Base-by-base conservation (phyloP, 2,797 vertebrate genomes). In the Discoglossus pictus region DNA sequence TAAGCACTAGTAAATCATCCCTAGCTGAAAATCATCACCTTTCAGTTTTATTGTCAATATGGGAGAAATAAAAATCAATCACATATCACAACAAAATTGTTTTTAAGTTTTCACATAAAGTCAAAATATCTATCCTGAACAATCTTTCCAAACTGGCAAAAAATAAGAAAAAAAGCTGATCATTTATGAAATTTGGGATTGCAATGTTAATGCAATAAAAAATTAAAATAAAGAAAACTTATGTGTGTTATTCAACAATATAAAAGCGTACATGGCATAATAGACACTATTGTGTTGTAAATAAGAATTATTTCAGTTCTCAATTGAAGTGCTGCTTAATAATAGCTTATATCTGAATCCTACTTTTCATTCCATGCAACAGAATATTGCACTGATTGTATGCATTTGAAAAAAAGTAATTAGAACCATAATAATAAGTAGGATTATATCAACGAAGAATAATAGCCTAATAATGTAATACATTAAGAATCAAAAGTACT, bases 401-500 rank as follows among this genome's bases (percentile, higher is more conserved):
- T 35, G 51, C 21, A 42, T 48, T 56, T 54, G 55, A 9, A 38
- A 70, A 47, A 70, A 63, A 47, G 59, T 39, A 62, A 70, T 70
- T 63, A 61, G 39, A 56, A 67, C 54, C 51, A 39, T 44, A 48
- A 51, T 52, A 60, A 68, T 52, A 68, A 52, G 23, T 20, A 50
- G 60, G 68, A 71, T 71, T 58, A 63, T 56, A 51, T 51, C 43
- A 48, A 58, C 36, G 60, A 50, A 20, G 43, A 50, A 58, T 56
- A 71, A 63, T 71, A 44, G 44, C 58, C 46, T 46, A 48, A 68
- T 68, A 50, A 72, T 68, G 76, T 44, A 73, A 82, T 68, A 42
- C 48, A 77, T 77, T 81, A 81, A 74, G 66, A 66, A 35, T 68
- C 70, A 0, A 8, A 54, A 72, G 78, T 82, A 75, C 83, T 87